Base-by-base conservation (phyloP, 2,888 invertebrate species). In the Coremacera marginata region DNA sequence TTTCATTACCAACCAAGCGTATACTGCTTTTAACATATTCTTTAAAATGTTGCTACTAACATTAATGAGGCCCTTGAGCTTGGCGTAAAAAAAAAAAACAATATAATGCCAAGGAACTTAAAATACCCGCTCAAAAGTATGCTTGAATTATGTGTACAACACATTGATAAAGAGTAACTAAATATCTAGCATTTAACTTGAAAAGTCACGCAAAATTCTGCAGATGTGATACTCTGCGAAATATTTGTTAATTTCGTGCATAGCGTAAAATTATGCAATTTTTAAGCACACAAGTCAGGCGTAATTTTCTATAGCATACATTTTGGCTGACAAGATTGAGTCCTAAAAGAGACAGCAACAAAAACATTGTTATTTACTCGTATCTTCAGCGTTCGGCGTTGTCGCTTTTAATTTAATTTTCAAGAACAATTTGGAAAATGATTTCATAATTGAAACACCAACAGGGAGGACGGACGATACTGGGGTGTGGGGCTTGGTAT, bases 371-470 rank as follows among this genome's bases (percentile, higher is more conserved):
- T 19, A 16, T 55, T 5, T n/a, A n/a, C n/a, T n/a, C n/a, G n/a
- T n/a, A 19, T 55, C 31, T 44, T 34, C 19, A 27, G 62, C 34
- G 22, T 37, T 52, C 27, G 68, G n/a, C 57, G 27, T 55, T 57
- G 74, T 25, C 67, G 51, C 57, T 76, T 77, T 75, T 81, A 82
- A 83, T 82, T 83, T 67, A 81, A 83, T 81, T 81, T 81, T 80
- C 74, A 78, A 37, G 60, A 72, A 27, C 55, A 82, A 78, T 79
- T 79, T 78, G 72, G 73, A 76, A 83, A 83, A 79, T 79, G 81
- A 80, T 82, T 83, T 82, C 80, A 70, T 81, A 82, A 83, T 83
- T 83, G 81, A 80, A 76, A 80, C 7, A 51, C 25, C 14, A 25
- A 49, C 9, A 25, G 34, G 3, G 49, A 14, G 22, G 52, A 25